Conservation (phyloP, 1,140 invertebrate genomes). For the Macrosteles quadrilineatus region DNA sequence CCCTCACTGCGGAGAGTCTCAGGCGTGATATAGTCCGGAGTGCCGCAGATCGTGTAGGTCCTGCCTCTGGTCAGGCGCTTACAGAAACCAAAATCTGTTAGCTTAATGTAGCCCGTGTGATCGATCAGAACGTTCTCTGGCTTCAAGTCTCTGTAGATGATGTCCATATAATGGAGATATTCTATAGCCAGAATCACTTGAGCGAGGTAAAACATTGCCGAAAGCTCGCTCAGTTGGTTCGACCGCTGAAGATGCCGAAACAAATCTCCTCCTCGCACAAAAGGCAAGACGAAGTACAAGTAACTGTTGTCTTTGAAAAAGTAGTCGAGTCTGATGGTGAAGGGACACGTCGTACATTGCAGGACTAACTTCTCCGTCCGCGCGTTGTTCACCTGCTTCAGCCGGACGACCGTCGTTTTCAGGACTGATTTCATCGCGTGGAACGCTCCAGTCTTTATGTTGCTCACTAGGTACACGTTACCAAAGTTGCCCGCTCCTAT, state of each 20-base stretch:
- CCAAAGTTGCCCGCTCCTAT: not conserved
- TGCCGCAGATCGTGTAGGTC: slow-evolving; percentile 95
- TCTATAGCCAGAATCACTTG: slow-evolving; percentile 92
- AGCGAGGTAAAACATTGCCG: slow-evolving; percentile 88
- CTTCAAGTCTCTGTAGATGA: slow-evolving; percentile 93
- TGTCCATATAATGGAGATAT: slow-evolving; percentile 88
- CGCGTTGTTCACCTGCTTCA: slow-evolving; percentile 85
- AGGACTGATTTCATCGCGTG: slow-evolving; percentile 92
- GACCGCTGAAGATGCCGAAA: slow-evolving; percentile 72
- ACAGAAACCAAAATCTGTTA: slow-evolving; percentile 42
- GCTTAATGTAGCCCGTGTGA: slow-evolving; percentile 67
- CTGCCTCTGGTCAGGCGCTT: slow-evolving; percentile 40
- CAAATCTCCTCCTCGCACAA: slow-evolving; percentile 80
- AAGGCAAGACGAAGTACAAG: slow-evolving; percentile 84
- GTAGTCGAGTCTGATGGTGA: slow-evolving; percentile 79
- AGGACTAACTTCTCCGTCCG: slow-evolving; percentile 85
- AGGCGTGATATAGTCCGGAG: slow-evolving; percentile 94
- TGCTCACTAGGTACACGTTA: not conserved
- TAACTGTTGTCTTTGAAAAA: slow-evolving; percentile 86
- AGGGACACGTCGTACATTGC: slow-evolving; percentile 77
- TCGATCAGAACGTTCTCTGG: slow-evolving; percentile 95
- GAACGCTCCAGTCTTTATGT: slow-evolving; percentile 50
- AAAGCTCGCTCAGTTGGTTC: slow-evolving; percentile 75
- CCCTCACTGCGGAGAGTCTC: slow-evolving; percentile 94
- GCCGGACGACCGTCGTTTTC: slow-evolving; percentile 82